Conservation (phyloP, 2,888 invertebrate genomes). For the Zeuzera pyrina region DNA sequence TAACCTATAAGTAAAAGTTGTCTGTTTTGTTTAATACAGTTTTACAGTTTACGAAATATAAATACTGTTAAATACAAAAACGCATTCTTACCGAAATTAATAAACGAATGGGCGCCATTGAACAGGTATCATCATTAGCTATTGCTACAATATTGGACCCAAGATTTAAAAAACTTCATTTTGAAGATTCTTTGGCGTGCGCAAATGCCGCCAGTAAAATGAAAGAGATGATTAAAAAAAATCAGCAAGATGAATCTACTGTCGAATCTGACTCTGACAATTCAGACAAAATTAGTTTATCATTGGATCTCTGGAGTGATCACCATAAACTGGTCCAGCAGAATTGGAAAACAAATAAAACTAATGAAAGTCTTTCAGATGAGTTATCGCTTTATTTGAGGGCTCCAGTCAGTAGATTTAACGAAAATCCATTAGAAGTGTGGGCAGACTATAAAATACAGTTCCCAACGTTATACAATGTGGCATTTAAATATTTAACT, state of each 20-base stretch:
- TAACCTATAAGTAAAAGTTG: no score
- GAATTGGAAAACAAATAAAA: constrained; percentile 19
- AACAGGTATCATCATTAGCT: constrained; percentile 18
- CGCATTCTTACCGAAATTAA: constrained; percentile 8
- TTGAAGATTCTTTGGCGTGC: constrained; percentile 15
- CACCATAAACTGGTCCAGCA: constrained; percentile 21
- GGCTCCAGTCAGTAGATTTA: constrained; percentile 4
- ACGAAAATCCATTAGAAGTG: constrained; percentile 6
- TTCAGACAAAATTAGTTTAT: constrained; percentile 16
- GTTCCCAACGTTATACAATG: constrained; percentile 15
- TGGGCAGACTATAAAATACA: constrained; percentile 17
- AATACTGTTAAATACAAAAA: constrained; percentile 3
- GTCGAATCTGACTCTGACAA: constrained; percentile 22
- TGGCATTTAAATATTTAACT: no score
- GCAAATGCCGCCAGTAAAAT: constrained; percentile 10
- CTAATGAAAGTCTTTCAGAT: constrained; percentile 13
- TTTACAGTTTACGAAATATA: no score
- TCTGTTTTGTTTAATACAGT: no score
- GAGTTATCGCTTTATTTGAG: constrained; percentile 3
- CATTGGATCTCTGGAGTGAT: constrained; percentile 20
- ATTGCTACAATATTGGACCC: constrained; percentile 23
- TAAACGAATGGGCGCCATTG: constrained; percentile 13
- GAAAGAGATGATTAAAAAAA: constrained; percentile 14
- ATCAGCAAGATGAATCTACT: constrained; percentile 9
- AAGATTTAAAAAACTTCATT: constrained; percentile 26